Base-by-base conservation (phyloP, 2,888 invertebrate species). In the Phalera bucephala region DNA sequence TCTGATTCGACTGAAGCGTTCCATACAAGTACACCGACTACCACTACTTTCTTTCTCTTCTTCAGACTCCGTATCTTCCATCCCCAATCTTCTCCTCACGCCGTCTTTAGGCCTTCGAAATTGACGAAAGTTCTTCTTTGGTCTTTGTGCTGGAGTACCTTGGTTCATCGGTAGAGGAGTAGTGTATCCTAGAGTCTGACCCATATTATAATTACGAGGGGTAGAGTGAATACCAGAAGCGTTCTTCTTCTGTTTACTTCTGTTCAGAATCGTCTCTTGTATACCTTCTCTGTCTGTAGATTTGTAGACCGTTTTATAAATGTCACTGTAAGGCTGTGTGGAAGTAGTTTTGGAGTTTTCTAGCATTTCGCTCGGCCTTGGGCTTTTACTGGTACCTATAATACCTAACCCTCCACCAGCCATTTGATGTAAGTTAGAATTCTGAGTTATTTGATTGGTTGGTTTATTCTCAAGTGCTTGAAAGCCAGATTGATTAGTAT, bases 41-140 rank as follows among this genome's bases (percentile, higher is more conserved):
- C 31, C 8, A 0, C 43, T 36, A 5, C n/a, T 37, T 1, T 40
- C 36, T 13, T 49, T 58, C 1, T 48, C 52, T 1, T 51, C 48
- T 5, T 58, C 58, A 4, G 47, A 55, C 2, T 66, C 68, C 1
- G 55, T 47, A 8, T 65, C 61, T n/a, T 63, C 51, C 7, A 54
- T 3, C 5, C 5, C 17, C 17, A 17, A 5, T 17, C 5, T 17
- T 17, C 17, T 17, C 5, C 17, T 17, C 5, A 17, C 17, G 17
- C 17, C 17, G 3, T 17, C 17, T 17, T 3, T 17, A 17, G 5
- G 5, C 5, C 17, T 17, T 4, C 44, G 46, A 1, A 26, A 11
- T 7, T 49, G 47, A 10, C 36, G 45, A 1, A 3, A 15, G 10
- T 39, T 58, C 35, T 54, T 64, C 8, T 36, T 47, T n/a, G 45